phyloP scores from a whole-genome alignment of 2,113 vertebrate genomes.

The Leptobrachium ailaonicum region DNA sequence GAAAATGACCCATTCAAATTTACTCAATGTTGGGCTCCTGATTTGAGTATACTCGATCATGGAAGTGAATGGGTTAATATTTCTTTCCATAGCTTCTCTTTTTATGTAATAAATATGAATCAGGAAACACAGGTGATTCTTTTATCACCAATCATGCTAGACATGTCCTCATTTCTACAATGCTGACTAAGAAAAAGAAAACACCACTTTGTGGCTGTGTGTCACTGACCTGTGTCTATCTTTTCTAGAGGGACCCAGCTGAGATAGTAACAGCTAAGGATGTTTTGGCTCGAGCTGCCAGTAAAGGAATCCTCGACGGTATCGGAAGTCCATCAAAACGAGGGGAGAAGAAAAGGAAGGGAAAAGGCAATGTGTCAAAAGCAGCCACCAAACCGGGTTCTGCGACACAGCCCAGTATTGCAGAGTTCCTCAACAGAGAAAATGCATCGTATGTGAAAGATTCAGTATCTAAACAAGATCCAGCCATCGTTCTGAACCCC shows the following conservation, averaged over 20 bases:
- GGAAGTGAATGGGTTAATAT: too few relatives aligned
- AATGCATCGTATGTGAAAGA: neutral
- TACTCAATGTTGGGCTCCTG: too few relatives aligned
- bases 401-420: slow-evolving; percentile 51
- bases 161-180: too few relatives aligned
- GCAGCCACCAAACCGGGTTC: neutral
- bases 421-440: slow-evolving; percentile 58
- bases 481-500: neutral
- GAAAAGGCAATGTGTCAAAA: slow-evolving; percentile 52
- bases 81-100: too few relatives aligned
- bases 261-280: slow-evolving; percentile 63
- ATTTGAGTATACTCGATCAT: too few relatives aligned
- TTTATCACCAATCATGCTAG: too few relatives aligned
- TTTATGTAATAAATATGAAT: too few relatives aligned
- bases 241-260: slow-evolving; percentile 66
- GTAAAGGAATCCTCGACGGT: slow-evolving; percentile 70
- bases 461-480: slow-evolving; percentile 13
- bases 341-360: slow-evolving; percentile 58
- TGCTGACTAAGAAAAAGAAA: too few relatives aligned
- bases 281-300: slow-evolving; percentile 71
- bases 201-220: neutral
- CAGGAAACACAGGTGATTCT: too few relatives aligned
- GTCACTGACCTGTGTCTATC: slow-evolving; percentile 39
- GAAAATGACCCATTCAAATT: too few relatives aligned
- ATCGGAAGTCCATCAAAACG: slow-evolving; percentile 59